These are phyloP conservation scores for Drosophila pachea DNA, from an alignment of 1,140 invertebrate genomes.

Conservation along the genomic window DNA sequence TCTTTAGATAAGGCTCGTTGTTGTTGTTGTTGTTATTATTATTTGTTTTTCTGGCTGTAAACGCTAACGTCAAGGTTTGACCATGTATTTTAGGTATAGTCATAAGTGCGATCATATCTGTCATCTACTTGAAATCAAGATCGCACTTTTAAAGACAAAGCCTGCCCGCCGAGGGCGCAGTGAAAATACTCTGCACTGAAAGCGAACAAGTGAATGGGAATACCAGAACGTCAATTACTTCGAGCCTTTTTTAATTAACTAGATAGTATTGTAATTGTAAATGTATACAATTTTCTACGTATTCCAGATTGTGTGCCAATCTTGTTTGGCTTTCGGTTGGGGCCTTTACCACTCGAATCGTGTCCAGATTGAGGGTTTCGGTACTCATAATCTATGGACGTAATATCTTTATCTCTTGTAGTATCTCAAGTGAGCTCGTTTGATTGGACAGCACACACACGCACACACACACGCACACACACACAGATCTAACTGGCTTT, in stretches of 20 bases:
- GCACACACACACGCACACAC: not conserved
- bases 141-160: slow-evolving; percentile 14
- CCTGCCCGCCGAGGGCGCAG: not conserved
- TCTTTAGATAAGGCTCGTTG: slow-evolving; percentile 23
- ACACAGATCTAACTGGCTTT: slow-evolving; percentile 21
- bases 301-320: not conserved
- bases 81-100: slow-evolving; percentile 15
- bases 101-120: slow-evolving; percentile 17
- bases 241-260: no score
- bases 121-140: slow-evolving; percentile 33
- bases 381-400: slow-evolving; percentile 17
- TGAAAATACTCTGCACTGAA: no score
- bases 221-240: no score
- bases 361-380: slow-evolving; percentile 9
- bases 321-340: not conserved
- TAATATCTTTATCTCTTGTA: slow-evolving; percentile 37
- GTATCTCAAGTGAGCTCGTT: slow-evolving; percentile 34
- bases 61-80: slow-evolving; percentile 22
- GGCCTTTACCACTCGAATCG: slow-evolving; percentile 15
- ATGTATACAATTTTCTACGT: not conserved
- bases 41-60: slow-evolving; percentile 22
- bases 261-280: no score
- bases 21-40: not conserved
- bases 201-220: no score
- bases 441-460: slow-evolving; percentile 16